Conservation (phyloP, 2,797 vertebrate genomes). For the Hipposideros larvatus region DNA sequence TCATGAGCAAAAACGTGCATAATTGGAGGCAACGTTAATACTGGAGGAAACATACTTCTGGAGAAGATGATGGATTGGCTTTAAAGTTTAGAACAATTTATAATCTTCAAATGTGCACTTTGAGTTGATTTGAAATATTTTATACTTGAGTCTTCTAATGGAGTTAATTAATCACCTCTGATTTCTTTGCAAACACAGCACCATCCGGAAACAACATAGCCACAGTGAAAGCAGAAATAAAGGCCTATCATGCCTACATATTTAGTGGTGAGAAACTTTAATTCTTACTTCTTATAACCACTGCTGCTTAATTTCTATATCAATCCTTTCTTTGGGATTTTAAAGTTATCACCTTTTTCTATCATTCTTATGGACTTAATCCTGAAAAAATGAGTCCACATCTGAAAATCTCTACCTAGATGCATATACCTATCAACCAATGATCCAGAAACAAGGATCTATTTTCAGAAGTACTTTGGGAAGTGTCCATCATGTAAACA, state of each 20-base stretch:
- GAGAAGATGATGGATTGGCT: constrained; percentile 76
- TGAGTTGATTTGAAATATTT: constrained; percentile 84
- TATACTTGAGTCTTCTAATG: constrained; percentile 82
- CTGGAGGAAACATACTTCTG: constrained; percentile 60
- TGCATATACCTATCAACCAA: neutral
- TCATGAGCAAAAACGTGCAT: constrained; percentile 72
- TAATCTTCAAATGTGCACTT: constrained; percentile 81
- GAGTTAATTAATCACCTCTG: constrained; percentile 83
- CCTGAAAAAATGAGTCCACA: neutral
- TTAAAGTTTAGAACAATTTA: constrained; percentile 81
- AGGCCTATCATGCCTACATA: neutral
- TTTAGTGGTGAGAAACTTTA: constrained; percentile 17
- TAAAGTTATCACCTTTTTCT: neutral
- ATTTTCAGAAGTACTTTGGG: neutral
- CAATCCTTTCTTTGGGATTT: neutral
- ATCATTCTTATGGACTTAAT: neutral
- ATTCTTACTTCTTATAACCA: neutral
- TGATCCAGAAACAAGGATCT: neutral
- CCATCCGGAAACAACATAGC: constrained; percentile 38
- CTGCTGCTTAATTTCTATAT: neutral
- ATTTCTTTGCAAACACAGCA: constrained; percentile 76
- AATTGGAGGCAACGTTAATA: constrained; percentile 77
- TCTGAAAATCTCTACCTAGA: neutral
- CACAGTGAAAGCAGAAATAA: constrained; percentile 10
- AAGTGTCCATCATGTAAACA: neutral